Evolutionary conservation across 2,113 vertebrate species (phyloP).

Genomic region (Romanogobio albipinnatus): DNA sequence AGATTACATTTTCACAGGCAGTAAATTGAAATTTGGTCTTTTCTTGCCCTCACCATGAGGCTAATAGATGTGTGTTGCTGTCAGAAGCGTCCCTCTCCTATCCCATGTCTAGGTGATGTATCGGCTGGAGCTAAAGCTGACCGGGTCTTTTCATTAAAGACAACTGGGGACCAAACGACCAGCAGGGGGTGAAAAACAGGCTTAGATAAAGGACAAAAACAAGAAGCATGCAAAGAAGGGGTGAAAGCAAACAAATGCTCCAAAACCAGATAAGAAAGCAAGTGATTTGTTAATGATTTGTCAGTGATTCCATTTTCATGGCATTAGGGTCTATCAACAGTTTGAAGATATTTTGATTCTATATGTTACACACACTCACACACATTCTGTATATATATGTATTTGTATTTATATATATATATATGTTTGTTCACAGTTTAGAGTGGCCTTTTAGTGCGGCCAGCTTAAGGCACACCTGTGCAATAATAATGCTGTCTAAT

Average conservation of each 20-base stretch:
- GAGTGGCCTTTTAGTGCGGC: no score
- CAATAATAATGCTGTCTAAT: no score
- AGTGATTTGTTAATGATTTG: background rate
- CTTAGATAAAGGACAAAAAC: background rate
- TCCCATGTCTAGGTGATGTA: slow-evolving; percentile 48
- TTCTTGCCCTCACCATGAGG: slow-evolving; percentile 12
- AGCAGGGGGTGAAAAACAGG: slow-evolving; percentile 19
- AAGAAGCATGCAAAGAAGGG: background rate
- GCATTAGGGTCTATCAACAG: background rate
- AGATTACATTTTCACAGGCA: slow-evolving; percentile 44
- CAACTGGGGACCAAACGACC: background rate
- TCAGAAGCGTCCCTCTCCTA: background rate
- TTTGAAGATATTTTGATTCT: no score
- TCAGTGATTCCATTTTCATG: background rate
- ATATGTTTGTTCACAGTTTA: no score
- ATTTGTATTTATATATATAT: no score
- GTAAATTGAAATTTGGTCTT: slow-evolving; percentile 44
- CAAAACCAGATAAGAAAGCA: background rate
- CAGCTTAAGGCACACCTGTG: no score
- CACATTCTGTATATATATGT: no score
- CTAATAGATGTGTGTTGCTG: background rate
- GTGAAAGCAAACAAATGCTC: background rate
- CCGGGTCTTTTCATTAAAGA: slow-evolving; percentile 38
- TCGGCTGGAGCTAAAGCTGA: slow-evolving; percentile 56
- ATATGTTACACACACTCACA: no score